Percentiles rank a stretch among this genome's conserved stretches.
These are phyloP conservation scores for Nasonia oneida DNA, from an alignment of 2,888 invertebrate species.

Conservation along the genomic window DNA sequence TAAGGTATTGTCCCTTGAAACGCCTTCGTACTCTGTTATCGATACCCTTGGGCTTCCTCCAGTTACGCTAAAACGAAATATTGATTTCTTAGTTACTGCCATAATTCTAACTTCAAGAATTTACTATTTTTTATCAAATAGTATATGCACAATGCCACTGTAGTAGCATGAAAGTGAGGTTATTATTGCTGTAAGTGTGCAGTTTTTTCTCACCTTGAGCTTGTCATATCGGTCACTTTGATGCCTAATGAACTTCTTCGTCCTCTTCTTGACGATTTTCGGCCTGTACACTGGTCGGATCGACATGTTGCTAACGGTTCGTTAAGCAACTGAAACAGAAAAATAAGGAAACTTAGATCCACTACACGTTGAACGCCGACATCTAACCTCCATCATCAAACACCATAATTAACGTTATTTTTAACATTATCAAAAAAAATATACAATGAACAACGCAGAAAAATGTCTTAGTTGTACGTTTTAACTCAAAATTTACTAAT, in stretches of 20 bases:
- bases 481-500: slow-evolving; percentile 28
- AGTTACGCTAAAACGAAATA: slow-evolving; percentile 85
- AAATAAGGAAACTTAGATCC: slow-evolving; percentile 54
- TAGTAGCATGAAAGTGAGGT: slow-evolving; percentile 24
- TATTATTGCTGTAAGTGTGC: background rate
- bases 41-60: slow-evolving; percentile 99
- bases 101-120: background rate
- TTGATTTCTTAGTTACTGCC: background rate
- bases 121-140: background rate
- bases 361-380: slow-evolving; percentile 35
- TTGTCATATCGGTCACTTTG: slow-evolving; percentile 99
- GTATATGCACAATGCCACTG: background rate
- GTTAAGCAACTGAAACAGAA: slow-evolving; percentile 69
- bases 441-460: slow-evolving; percentile 34
- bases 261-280: slow-evolving; percentile 97
- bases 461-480: slow-evolving; percentile 47
- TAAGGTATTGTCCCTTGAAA: slow-evolving; percentile 99
- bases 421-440: slow-evolving; percentile 58
- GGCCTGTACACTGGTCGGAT: slow-evolving; percentile 94
- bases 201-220: slow-evolving; percentile 85
- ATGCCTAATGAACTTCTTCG: slow-evolving; percentile 98
- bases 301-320: slow-evolving; percentile 85
- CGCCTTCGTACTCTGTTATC: slow-evolving; percentile 99
- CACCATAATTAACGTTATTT: background rate
- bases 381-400: slow-evolving; percentile 40